Base-by-base conservation (phyloP, 2,113 vertebrate species). In the Peromyscus leucopus region DNA sequence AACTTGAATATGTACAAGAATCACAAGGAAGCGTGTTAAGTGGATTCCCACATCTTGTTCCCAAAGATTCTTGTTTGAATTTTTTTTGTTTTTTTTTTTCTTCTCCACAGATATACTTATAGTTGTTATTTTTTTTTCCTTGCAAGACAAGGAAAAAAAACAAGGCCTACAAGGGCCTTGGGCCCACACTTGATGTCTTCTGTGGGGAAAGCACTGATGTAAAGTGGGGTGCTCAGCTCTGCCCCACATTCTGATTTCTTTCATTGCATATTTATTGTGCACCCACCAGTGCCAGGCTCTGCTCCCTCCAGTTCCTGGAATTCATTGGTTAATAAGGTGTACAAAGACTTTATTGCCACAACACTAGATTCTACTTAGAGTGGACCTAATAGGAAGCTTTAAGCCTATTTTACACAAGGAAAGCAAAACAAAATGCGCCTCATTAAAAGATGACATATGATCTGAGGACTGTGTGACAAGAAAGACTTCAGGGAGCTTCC, bases 401-500 rank as follows among this genome's bases (percentile, higher is more conserved):
- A 69, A 89, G 31, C 59, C 91, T 90, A 55, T 61, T 97, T 90
- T 10, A 82, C 76, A 80, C 21, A 57, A 67, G 55, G 61, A 78
- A 94, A 92, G 88, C 42, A 48, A 93, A 96, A 78, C 15, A 51
- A 59, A 90, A 22, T 28, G 15, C 24, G 21, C 8, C 69, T 31
- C 15, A 79, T 10, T 78, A 92, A 42, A 78, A 91, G 61, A 48
- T 74, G 46, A 72, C 28, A 79, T 42, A 15, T 42, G 24, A 67
- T 36, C 65, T 11, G 15, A 95, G 4, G 31, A 80, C 24, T n/a
- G 13, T 78, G 86, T 22, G 39, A 87, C 10, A n/a, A 71, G 72
- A 94, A 82, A 69, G 17, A 59, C 33, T 22, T 69, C 57, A 9
- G 24, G 75, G 7, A n/a, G n/a, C n/a, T 90, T 90, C 84, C 46